phyloP scores from a whole-genome alignment of 2,797 vertebrate genomes.

The Brachymystax lenok region DNA sequence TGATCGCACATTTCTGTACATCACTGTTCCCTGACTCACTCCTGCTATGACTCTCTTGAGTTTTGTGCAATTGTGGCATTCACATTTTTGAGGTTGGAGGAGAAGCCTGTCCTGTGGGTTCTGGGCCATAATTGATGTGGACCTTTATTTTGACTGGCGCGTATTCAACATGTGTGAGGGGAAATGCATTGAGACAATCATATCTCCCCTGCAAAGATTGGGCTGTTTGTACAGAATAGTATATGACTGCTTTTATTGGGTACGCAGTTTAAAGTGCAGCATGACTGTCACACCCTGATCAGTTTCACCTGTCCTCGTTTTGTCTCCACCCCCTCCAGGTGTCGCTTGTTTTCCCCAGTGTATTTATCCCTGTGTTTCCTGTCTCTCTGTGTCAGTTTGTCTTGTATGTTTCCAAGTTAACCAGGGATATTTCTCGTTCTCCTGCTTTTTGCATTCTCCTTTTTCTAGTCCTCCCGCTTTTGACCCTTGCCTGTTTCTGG shows the following conservation, averaged over 20 bases:
- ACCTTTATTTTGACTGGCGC: background rate
- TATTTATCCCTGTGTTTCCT: too few species aligned
- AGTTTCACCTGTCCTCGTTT: too few species aligned
- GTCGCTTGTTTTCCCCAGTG: too few species aligned
- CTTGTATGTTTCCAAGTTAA: too few species aligned
- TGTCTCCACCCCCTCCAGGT: too few species aligned
- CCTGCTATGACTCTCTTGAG: background rate
- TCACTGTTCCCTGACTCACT: background rate
- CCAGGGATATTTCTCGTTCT: too few species aligned
- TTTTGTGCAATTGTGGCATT: background rate
- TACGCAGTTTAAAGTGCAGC: background rate
- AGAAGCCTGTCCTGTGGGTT: background rate
- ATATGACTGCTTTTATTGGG: background rate
- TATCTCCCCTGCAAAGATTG: background rate
- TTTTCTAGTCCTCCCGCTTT: too few species aligned
- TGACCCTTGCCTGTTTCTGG: too few species aligned
- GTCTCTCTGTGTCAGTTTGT: too few species aligned
- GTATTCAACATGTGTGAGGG: background rate
- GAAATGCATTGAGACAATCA: background rate
- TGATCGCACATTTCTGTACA: background rate
- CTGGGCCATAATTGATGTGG: background rate
- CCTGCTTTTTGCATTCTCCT: too few species aligned
- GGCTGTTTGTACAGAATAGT: background rate
- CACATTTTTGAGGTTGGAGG: background rate
- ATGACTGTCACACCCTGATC: too few species aligned